Conservation (phyloP, 2,113 vertebrate genomes). For the Chiloscyllium plagiosum region DNA sequence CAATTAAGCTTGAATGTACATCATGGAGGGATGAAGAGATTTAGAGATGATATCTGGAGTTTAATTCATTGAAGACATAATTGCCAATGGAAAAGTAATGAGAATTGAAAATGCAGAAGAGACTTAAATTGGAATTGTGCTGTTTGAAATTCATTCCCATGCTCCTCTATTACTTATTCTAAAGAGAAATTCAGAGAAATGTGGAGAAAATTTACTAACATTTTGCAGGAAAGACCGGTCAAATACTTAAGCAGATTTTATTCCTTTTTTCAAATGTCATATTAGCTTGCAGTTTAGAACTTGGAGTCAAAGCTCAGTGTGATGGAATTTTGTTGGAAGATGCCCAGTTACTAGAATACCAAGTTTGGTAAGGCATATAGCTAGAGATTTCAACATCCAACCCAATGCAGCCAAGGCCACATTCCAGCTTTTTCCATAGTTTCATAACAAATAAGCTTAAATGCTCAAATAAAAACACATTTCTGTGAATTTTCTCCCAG, state of each 20-base stretch:
- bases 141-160: background rate
- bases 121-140: background rate
- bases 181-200: background rate
- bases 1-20: background rate
- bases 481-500: no score
- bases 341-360: no score
- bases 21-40: background rate
- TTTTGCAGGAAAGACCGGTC: background rate
- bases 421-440: no score
- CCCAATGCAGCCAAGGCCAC: no score
- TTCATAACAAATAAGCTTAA: no score
- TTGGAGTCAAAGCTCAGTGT: background rate
- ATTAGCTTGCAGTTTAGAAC: background rate
- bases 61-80: no score
- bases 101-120: background rate
- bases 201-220: background rate
- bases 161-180: background rate
- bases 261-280: background rate
- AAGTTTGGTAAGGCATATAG: no score
- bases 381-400: no score
- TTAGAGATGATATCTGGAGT: background rate
- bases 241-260: background rate
- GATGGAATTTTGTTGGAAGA: no score
- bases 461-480: no score
- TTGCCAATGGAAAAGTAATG: background rate